Evolutionary conservation across 2,888 invertebrate species (phyloP).

Genomic region (Hirtodrosophila alboralis): DNA sequence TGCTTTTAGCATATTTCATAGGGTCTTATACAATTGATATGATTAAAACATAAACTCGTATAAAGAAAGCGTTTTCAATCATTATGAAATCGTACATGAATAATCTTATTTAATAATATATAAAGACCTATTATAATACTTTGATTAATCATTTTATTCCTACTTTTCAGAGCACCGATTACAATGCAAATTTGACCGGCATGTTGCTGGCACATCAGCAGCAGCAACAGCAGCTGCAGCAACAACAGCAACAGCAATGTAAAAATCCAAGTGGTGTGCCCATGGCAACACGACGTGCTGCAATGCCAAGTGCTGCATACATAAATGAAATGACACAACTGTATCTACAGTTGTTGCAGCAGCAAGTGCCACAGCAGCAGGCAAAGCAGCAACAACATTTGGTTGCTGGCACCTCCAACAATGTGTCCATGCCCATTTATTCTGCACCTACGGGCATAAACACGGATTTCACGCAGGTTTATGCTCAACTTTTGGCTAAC

Average conservation of each 20-base stretch:
- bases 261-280: neutral
- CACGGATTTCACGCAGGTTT: conserved; percentile 15
- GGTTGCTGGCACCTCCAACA: conserved; percentile 17
- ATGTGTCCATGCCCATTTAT: conserved; percentile 24
- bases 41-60: too few relatives aligned
- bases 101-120: too few relatives aligned
- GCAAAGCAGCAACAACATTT: conserved; percentile 30
- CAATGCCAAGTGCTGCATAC: neutral
- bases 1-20: too few relatives aligned
- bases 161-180: too few relatives aligned
- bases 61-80: too few relatives aligned
- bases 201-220: too few relatives aligned
- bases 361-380: conserved; percentile 29
- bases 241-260: neutral
- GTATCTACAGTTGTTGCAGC: conserved; percentile 30
- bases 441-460: conserved; percentile 8
- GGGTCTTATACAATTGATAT: too few relatives aligned
- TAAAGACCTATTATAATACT: too few relatives aligned
- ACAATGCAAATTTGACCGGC: too few relatives aligned
- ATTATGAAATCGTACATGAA: too few relatives aligned
- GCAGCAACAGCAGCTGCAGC: too few relatives aligned
- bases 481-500: conserved; percentile 31
- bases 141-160: too few relatives aligned
- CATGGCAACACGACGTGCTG: neutral
- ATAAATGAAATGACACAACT: conserved; percentile 18